Percentiles rank a stretch among this genome's conserved stretches.
Evolutionary conservation across 2,113 vertebrate genomes (phyloP).

Genomic region (Hymenochirus boettgeri): DNA sequence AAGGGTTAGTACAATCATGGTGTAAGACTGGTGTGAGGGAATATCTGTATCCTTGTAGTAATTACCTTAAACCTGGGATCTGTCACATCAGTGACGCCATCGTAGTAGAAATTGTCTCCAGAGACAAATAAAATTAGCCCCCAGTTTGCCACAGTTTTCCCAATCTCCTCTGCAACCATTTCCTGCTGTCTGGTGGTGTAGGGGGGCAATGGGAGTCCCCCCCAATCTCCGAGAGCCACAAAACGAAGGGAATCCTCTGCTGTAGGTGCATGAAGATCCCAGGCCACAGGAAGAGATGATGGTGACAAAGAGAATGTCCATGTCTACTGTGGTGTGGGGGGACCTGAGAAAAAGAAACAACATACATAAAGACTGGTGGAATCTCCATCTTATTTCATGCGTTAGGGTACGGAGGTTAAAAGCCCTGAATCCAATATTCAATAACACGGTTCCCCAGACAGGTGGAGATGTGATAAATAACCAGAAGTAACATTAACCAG

Average conservation of each 20-base stretch:
- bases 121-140: constrained; percentile 81
- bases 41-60: background rate
- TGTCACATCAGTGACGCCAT: constrained; percentile 69
- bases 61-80: constrained; percentile 83
- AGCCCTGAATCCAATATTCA: too few species aligned
- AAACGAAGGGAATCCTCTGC: constrained; percentile 64
- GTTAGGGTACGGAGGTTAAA: too few species aligned
- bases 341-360: too few species aligned
- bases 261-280: background rate
- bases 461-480: too few species aligned
- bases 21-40: too few species aligned
- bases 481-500: too few species aligned
- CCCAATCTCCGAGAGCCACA: constrained; percentile 86
- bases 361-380: too few species aligned
- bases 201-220: constrained; percentile 75
- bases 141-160: constrained; percentile 57
- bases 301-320: background rate
- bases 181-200: constrained; percentile 77
- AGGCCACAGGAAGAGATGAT: constrained; percentile 23
- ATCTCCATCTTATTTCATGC: too few species aligned
- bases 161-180: constrained; percentile 75
- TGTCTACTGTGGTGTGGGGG: too few species aligned
- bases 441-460: too few species aligned
- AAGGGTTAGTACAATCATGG: too few species aligned
- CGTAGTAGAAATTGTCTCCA: constrained; percentile 91